Base-by-base conservation (phyloP, 2,797 vertebrate genomes). In the Aldrovandia affinis region DNA sequence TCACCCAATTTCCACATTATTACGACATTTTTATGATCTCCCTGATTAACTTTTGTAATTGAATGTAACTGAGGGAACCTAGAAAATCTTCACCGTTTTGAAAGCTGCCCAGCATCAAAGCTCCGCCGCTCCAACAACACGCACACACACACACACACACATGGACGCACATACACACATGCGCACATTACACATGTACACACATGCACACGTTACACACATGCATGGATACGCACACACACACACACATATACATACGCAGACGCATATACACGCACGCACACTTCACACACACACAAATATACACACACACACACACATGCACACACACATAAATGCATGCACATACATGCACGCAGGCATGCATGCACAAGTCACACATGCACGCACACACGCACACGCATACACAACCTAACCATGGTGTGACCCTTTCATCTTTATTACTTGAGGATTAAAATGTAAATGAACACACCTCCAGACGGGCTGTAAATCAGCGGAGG, bases 111-210 rank as follows among this genome's bases (percentile, higher is more conserved):
- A 50, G n/a, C n/a, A n/a, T n/a, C n/a, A n/a, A n/a, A n/a, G n/a
- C n/a, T n/a, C n/a, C n/a, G n/a, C n/a, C n/a, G n/a, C n/a, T n/a
- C n/a, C n/a, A n/a, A n/a, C n/a, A n/a, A 54, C 52, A 54, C 9
- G 18, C 59, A n/a, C 22, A 25, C 59, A 25, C 59, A 25, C 59
- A 33, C 80, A 83, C 42, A 73, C 25, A 78, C n/a, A 55, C 79
- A 75, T 83, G 78, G 65, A 86, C 85, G 83, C 54, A 87, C 83
- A n/a, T 36, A 77, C 63, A 55, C 30, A 44, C 70, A 33, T 6
- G 39, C 20, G 14, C 14, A 42, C 8, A 50, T 28, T 18, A 50
- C 25, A 14, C n/a, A 22, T n/a, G n/a, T n/a, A n/a, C 4, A 22
- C 68, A 39, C 36, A 39, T 2, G 2, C 70, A 42, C 70, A 75